phyloP scores from a whole-genome alignment of 2,113 vertebrate species.

The Oncorhynchus keta region DNA sequence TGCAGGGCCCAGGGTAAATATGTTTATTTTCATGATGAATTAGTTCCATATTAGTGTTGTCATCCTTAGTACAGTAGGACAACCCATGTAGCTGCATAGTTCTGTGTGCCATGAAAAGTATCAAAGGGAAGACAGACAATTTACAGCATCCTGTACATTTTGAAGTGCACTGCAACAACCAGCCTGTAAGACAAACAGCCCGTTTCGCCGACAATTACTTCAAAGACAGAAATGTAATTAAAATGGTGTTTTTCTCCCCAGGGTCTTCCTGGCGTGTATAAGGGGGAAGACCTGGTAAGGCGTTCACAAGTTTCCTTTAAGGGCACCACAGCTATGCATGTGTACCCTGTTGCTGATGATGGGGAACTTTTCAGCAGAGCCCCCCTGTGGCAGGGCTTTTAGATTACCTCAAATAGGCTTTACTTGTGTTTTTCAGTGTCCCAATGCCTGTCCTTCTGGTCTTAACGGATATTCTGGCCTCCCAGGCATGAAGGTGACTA shows the following conservation, averaged over 20 bases:
- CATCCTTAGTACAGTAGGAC: no score
- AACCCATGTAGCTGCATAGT: no score
- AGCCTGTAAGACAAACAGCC: no score
- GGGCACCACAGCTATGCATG: not conserved
- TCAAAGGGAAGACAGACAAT: no score
- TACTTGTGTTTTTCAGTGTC: conserved; percentile 83
- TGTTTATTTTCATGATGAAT: not conserved
- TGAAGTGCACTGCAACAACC: not conserved
- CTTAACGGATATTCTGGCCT: conserved; percentile 85
- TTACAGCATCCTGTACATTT: no score
- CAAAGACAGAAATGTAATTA: not conserved
- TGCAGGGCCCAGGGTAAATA: conserved; percentile 83
- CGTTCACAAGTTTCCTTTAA: not conserved
- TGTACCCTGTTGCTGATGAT: not conserved
- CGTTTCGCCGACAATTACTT: not conserved
- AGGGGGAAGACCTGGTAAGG: conserved; percentile 74
- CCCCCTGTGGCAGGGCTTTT: conserved; percentile 39
- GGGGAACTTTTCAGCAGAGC: conserved; percentile 23
- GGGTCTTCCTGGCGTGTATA: conserved; percentile 71
- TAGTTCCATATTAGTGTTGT: no score
- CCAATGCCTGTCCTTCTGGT: conserved; percentile 84
- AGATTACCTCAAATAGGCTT: conserved; percentile 51
- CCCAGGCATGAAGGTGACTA: conserved; percentile 90
- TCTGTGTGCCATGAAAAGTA: no score
- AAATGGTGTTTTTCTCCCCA: conserved; percentile 24